A percentile compares a stretch with the other conserved stretches of the same genome.
phyloP scores from a whole-genome alignment of 2,888 invertebrate genomes.

The Argyra leucocephala region DNA sequence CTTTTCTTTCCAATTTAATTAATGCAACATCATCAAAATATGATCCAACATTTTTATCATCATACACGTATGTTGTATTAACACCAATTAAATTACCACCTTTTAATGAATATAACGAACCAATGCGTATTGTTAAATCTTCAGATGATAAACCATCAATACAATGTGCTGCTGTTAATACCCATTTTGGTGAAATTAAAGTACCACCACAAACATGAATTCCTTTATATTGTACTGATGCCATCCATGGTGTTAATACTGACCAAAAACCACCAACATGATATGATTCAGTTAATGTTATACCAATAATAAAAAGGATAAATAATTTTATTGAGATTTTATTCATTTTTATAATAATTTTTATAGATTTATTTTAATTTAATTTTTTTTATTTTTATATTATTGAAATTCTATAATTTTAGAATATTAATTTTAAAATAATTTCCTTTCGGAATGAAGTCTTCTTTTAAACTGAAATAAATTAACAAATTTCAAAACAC shows the following conservation, averaged over 20 bases:
- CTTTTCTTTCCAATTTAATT: not conserved
- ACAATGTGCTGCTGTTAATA: constrained; percentile 2
- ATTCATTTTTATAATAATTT: too few relatives aligned
- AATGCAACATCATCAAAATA: not conserved
- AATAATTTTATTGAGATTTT: too few relatives aligned
- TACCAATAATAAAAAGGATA: too few relatives aligned
- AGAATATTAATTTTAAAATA: too few relatives aligned
- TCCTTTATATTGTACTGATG: not conserved
- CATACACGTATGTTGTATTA: not conserved
- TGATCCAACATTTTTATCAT: not conserved
- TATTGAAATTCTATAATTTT: too few relatives aligned
- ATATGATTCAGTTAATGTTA: too few relatives aligned
- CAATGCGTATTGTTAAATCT: not conserved
- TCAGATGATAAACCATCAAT: not conserved
- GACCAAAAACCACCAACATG: too few relatives aligned
- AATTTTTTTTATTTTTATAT: too few relatives aligned
- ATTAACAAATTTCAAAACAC: too few relatives aligned
- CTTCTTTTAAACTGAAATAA: too few relatives aligned
- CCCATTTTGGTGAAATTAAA: not conserved
- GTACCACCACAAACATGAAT: not conserved
- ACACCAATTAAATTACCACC: not conserved
- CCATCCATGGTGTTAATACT: not conserved
- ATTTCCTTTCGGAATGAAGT: too few relatives aligned
- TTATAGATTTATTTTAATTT: too few relatives aligned
- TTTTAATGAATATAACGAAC: not conserved